These are phyloP conservation scores for Drosophila greeni DNA, from an alignment of 2,888 invertebrate species.

Conservation along the genomic window DNA sequence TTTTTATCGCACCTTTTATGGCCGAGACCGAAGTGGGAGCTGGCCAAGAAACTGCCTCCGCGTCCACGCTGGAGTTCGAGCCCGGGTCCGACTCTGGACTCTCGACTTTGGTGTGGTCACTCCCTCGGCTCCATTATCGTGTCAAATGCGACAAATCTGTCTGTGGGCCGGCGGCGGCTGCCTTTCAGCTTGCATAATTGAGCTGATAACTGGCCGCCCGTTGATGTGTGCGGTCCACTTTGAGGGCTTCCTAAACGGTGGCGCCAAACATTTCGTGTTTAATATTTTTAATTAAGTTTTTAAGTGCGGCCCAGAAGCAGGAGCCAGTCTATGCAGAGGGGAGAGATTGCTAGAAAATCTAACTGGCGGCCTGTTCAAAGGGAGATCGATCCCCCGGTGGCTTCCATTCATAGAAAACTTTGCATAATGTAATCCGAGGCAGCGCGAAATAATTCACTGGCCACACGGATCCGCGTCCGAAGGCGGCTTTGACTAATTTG, in stretches of 20 bases:
- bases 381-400: background rate
- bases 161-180: slow-evolving; percentile 59
- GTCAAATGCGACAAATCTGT: slow-evolving; percentile 72
- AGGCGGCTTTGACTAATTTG: slow-evolving; percentile 61
- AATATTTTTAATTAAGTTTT: slow-evolving; percentile 70
- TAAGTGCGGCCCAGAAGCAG: slow-evolving; percentile 34
- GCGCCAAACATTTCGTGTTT: slow-evolving; percentile 64
- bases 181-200: slow-evolving; percentile 69
- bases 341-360: background rate
- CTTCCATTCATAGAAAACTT: slow-evolving; percentile 65
- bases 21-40: slow-evolving; percentile 44
- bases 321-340: background rate
- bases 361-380: slow-evolving; percentile 31
- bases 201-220: slow-evolving; percentile 57
- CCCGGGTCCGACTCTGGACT: background rate
- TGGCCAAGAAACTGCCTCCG: slow-evolving; percentile 22
- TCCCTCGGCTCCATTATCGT: slow-evolving; percentile 64
- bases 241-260: slow-evolving; percentile 54
- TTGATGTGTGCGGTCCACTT: slow-evolving; percentile 62
- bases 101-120: slow-evolving; percentile 47
- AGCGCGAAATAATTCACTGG: slow-evolving; percentile 59
- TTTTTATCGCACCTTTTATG: slow-evolving; percentile 74
- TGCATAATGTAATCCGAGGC: slow-evolving; percentile 44
- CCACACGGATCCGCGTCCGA: slow-evolving; percentile 34
- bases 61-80: background rate